phyloP scores from a whole-genome alignment of 1,140 invertebrate species.

The Drosophila nasuta region DNA sequence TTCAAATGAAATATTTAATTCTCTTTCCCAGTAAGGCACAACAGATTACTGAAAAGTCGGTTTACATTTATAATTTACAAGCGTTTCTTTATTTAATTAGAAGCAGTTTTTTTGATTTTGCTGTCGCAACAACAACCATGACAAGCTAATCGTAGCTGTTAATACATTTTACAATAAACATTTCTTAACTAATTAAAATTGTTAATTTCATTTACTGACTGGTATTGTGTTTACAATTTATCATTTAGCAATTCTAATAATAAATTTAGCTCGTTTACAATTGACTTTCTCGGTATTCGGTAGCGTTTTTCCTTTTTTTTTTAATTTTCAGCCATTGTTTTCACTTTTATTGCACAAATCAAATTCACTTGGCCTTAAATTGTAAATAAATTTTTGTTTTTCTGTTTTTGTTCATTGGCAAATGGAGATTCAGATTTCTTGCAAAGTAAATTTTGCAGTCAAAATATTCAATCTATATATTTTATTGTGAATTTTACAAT shows the following conservation, averaged over 20 bases:
- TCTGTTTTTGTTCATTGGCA: constrained; percentile 49
- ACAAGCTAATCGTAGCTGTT: constrained; percentile 47
- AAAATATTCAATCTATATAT: not conserved
- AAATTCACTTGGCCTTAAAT: constrained; percentile 7
- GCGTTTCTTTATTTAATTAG: constrained; percentile 50
- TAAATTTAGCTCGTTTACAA: constrained; percentile 60
- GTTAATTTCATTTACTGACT: constrained; percentile 54
- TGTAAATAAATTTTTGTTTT: not conserved
- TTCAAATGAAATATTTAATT: too few species aligned
- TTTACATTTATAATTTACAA: constrained; percentile 29
- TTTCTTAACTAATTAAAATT: constrained; percentile 37
- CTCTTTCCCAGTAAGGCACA: too few species aligned
- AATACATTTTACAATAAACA: constrained; percentile 46
- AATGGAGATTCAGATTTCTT: constrained; percentile 54
- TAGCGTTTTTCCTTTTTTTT: not conserved
- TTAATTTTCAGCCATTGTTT: constrained; percentile 8
- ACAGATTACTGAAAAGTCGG: not conserved
- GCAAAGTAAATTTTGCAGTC: constrained; percentile 13
- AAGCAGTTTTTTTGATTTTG: constrained; percentile 66
- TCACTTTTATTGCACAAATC: constrained; percentile 15
- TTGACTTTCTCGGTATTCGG: constrained; percentile 55
- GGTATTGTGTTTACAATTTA: constrained; percentile 22
- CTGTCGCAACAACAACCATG: constrained; percentile 64
- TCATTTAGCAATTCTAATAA: constrained; percentile 4
- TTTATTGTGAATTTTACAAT: not conserved